Percentiles rank a stretch among this genome's conserved stretches.
Conservation (phyloP, 2,797 vertebrate genomes). For the Emys orbicularis region DNA sequence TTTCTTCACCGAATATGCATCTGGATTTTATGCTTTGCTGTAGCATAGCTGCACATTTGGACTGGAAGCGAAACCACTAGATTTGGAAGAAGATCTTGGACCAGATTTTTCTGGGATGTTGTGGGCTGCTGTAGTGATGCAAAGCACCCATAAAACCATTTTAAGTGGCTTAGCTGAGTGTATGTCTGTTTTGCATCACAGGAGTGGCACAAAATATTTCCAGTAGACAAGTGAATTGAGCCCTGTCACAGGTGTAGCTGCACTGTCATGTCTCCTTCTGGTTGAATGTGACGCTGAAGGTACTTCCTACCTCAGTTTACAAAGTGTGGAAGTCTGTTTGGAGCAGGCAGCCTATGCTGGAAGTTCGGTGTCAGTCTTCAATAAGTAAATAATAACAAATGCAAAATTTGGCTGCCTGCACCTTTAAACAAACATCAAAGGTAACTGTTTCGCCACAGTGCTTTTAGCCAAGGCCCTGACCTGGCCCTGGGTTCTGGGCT, state of each 20-base stretch:
- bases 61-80: not conserved
- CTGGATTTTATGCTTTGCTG: not conserved
- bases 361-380: no score
- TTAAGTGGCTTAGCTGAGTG: not conserved
- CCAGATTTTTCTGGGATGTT: not conserved
- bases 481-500: no score
- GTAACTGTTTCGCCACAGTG: no score
- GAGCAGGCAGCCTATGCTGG: no score
- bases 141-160: not conserved
- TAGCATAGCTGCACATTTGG: not conserved
- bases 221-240: fast-evolving
- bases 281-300: not conserved
- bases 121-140: not conserved
- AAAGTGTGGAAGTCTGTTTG: not conserved
- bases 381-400: no score
- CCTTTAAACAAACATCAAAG: no score
- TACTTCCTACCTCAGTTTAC: not conserved
- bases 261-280: not conserved
- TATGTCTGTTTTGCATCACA: not conserved
- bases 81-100: not conserved
- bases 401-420: no score
- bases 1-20: not conserved
- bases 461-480: no score
- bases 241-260: not conserved
- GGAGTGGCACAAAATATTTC: not conserved